These are phyloP conservation scores for Stenodema calcarata DNA, from an alignment of 2,888 invertebrate species.

Conservation along the genomic window DNA sequence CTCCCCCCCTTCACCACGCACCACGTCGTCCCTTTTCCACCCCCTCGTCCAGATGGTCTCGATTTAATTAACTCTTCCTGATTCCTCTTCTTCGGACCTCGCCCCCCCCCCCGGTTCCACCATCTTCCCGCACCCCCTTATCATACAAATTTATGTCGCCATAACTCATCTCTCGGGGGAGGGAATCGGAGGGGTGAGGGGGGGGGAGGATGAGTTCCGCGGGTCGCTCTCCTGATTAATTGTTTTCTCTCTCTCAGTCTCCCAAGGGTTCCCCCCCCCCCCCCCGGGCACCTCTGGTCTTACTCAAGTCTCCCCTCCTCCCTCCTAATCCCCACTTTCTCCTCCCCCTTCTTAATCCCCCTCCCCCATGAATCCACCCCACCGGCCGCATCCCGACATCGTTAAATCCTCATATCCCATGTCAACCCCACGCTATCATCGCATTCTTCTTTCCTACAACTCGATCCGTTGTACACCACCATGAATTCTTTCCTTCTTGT, in stretches of 20 bases:
- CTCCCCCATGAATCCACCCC: background rate
- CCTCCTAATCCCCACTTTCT: background rate
- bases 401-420: background rate
- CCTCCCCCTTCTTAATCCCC: background rate
- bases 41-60: background rate
- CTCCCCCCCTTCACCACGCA: background rate
- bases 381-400: background rate
- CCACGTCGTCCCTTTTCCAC: background rate
- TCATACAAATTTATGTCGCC: conserved; percentile 35
- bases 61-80: conserved; percentile 45
- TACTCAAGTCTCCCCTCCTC: background rate
- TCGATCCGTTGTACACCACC: too few species aligned
- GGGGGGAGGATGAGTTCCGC: too few species aligned
- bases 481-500: too few species aligned
- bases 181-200: too few species aligned
- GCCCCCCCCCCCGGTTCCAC: background rate
- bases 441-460: background rate
- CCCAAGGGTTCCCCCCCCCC: background rate
- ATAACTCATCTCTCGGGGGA: conserved; percentile 29
- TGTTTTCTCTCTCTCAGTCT: conserved; percentile 8
- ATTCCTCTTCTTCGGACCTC: conserved; percentile 5
- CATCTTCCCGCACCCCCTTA: background rate
- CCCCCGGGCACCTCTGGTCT: background rate
- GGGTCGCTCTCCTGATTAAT: conserved; percentile 22
- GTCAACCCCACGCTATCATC: background rate